A percentile compares a stretch with the other conserved stretches of the same genome.
phyloP scores from a whole-genome alignment of 2,113 vertebrate species.

The Platichthys flesus region DNA sequence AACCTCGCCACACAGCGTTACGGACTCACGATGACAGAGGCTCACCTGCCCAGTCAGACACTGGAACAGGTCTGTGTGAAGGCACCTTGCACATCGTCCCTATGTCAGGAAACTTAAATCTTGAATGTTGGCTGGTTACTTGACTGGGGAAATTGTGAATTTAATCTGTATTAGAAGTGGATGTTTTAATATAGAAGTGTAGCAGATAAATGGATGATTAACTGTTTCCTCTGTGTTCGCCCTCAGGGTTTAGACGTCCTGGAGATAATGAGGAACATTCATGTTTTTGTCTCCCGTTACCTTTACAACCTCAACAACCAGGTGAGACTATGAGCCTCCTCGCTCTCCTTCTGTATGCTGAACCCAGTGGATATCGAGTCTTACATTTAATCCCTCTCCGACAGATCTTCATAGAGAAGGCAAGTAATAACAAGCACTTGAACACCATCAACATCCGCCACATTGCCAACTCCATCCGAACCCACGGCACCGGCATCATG shows the following conservation, averaged over 20 bases:
- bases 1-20: conserved; percentile 97
- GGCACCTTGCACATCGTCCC: fast-evolving
- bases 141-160: too few species aligned
- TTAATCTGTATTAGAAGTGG: too few species aligned
- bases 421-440: conserved; percentile 99
- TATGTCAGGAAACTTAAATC: too few species aligned
- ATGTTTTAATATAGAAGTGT: neutral
- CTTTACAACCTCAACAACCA: conserved; percentile 99
- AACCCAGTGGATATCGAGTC: neutral
- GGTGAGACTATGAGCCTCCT: conserved; percentile 70
- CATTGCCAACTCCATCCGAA: conserved; percentile 97
- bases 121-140: too few species aligned
- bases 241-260: conserved; percentile 95
- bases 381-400: neutral
- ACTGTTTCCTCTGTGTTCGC: neutral
- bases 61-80: conserved; percentile 89
- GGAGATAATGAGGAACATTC: conserved; percentile 99
- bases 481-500: conserved; percentile 98
- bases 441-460: conserved; percentile 99
- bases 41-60: conserved; percentile 97
- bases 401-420: conserved; percentile 98
- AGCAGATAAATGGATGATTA: fast-evolving
- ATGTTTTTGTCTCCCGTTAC: conserved; percentile 97
- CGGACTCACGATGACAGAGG: conserved; percentile 95
- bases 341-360: fast-evolving